Evolutionary conservation across 2,888 invertebrate genomes (phyloP).

Genomic region (Cataglyphis rosenhaueri): DNA sequence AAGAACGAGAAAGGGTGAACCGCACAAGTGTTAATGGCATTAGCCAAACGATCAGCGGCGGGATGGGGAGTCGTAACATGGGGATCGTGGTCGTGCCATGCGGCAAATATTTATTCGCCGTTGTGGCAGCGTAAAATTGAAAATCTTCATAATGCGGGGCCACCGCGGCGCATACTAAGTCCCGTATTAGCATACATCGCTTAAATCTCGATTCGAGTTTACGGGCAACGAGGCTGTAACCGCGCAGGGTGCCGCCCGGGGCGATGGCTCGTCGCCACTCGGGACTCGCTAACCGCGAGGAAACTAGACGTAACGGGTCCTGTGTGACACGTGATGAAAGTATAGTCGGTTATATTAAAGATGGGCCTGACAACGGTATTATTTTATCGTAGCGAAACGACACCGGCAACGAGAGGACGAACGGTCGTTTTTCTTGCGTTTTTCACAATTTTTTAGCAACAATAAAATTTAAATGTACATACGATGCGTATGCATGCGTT

Average conservation of each 20-base stretch:
- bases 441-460: not conserved
- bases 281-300: constrained; percentile 30
- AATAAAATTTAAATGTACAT: constrained; percentile 16
- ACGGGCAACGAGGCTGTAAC: constrained; percentile 62
- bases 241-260: constrained; percentile 41
- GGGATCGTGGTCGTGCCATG: constrained; percentile 45
- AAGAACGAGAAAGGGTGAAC: constrained; percentile 24
- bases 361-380: not conserved
- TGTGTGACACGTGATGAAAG: constrained; percentile 44
- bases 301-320: constrained; percentile 45
- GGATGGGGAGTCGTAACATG: constrained; percentile 56
- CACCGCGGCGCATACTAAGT: constrained; percentile 76
- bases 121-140: constrained; percentile 76
- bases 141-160: constrained; percentile 78
- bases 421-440: constrained; percentile 24
- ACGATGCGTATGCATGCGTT: not conserved
- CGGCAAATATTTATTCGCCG: constrained; percentile 76
- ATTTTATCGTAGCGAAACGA: constrained; percentile 1
- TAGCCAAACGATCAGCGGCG: constrained; percentile 62
- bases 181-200: constrained; percentile 77
- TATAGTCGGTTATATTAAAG: constrained; percentile 31
- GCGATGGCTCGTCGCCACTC: constrained; percentile 19
- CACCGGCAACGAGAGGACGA: not conserved
- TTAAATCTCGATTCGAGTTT: constrained; percentile 78
- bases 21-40: constrained; percentile 66